A percentile compares a stretch with the other conserved stretches of the same genome.
Evolutionary conservation across 2,113 vertebrate genomes (phyloP).

Genomic region (Platysteira castanea): DNA sequence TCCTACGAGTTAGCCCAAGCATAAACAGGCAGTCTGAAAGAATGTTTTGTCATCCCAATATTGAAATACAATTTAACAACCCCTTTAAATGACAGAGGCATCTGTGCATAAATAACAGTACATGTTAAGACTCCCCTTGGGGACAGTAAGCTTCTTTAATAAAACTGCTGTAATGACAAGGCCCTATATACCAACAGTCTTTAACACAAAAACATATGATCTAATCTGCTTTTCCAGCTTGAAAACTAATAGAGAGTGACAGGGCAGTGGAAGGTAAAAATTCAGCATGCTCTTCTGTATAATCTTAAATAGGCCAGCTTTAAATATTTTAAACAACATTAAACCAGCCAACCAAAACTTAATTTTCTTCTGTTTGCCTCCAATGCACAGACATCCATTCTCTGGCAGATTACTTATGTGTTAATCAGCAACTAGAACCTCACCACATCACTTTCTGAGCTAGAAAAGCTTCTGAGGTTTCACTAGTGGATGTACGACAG

Average conservation of each 20-base stretch:
- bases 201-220: slow-evolving; percentile 52
- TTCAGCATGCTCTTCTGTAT: neutral
- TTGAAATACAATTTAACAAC: neutral
- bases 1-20: neutral
- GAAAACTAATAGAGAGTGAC: slow-evolving; percentile 18
- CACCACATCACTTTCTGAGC: neutral
- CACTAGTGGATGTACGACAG: neutral
- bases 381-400: neutral
- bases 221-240: slow-evolving; percentile 30
- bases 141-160: slow-evolving; percentile 61
- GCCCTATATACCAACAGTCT: slow-evolving; percentile 32
- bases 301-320: slow-evolving; percentile 40
- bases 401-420: neutral
- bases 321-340: slow-evolving; percentile 50
- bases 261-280: slow-evolving; percentile 26
- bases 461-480: neutral
- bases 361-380: neutral
- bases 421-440: neutral
- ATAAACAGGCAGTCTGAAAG: neutral
- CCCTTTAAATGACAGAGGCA: slow-evolving; percentile 34
- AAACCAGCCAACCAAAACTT: slow-evolving; percentile 51
- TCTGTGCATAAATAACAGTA: slow-evolving; percentile 11
- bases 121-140: slow-evolving; percentile 4
- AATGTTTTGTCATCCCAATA: neutral
- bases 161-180: slow-evolving; percentile 26